phyloP scores from a whole-genome alignment of 2,113 vertebrate genomes.

The Columbina picui region DNA sequence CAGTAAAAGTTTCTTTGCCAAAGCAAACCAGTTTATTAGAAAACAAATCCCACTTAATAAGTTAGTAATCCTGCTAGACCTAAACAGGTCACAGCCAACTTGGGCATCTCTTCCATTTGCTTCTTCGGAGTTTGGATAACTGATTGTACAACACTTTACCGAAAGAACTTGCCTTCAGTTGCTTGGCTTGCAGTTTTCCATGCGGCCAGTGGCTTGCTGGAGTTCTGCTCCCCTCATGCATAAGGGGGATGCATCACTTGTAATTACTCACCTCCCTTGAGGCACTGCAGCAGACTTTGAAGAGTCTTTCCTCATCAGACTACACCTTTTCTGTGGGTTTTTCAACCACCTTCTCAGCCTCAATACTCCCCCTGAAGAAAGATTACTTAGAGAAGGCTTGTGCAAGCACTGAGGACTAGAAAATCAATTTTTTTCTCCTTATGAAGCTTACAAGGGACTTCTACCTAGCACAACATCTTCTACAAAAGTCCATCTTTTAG shows the following conservation, averaged over 20 bases:
- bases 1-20: not conserved
- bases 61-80: not conserved
- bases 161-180: not conserved
- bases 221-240: not conserved
- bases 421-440: not conserved
- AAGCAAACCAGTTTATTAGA: not conserved
- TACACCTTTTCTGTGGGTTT: not conserved
- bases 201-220: not conserved
- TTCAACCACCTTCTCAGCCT: not conserved
- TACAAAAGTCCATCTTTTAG: not conserved
- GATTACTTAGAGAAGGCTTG: not conserved
- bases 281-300: not conserved
- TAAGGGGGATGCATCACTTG: not conserved
- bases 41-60: not conserved
- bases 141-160: not conserved
- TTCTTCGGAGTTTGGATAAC: not conserved
- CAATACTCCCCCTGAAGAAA: not conserved
- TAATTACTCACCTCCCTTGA: not conserved
- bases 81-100: not conserved
- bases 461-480: not conserved
- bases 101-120: not conserved
- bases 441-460: not conserved
- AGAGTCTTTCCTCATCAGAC: not conserved
- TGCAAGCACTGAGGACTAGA: not conserved
- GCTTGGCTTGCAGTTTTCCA: not conserved